Evolutionary conservation across 1,140 invertebrate genomes (phyloP).

Genomic region (Macrobrachium nipponense): DNA sequence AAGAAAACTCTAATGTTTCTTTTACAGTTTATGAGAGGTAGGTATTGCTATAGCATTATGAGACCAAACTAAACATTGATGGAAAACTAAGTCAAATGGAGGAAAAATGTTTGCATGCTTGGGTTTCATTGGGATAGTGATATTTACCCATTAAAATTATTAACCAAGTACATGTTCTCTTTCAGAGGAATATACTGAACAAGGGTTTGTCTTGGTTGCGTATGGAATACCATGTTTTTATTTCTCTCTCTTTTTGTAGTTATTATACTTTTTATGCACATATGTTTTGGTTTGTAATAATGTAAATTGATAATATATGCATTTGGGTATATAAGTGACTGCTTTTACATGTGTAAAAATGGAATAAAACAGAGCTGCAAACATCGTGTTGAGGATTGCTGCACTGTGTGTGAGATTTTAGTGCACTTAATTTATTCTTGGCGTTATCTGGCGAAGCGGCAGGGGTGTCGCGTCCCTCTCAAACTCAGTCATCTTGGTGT

Average conservation of each 20-base stretch:
- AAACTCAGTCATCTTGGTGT: constrained; percentile 51
- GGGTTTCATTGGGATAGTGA: constrained; percentile 44
- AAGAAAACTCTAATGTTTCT: constrained; percentile 37
- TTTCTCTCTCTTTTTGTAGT: constrained; percentile 9
- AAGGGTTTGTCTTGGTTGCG: constrained; percentile 44
- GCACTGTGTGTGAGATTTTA: constrained; percentile 39
- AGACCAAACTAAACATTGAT: constrained; percentile 40
- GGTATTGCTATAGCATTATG: constrained; percentile 44
- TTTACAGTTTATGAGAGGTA: constrained; percentile 33
- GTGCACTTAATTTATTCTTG: constrained; percentile 51
- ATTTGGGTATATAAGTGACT: constrained; percentile 23
- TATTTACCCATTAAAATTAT: constrained; percentile 24
- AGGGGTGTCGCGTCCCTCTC: constrained; percentile 28
- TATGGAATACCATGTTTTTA: constrained; percentile 34
- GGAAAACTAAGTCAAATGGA: constrained; percentile 38
- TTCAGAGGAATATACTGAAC: constrained; percentile 29
- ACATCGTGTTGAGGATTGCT: constrained; percentile 45
- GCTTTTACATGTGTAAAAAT: constrained; percentile 16
- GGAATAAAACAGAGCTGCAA: constrained; percentile 27
- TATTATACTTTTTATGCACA: constrained; percentile 1
- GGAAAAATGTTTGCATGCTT: constrained; percentile 49
- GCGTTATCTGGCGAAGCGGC: constrained; percentile 53
- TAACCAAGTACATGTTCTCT: constrained; percentile 19
- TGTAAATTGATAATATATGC: constrained; percentile 7
- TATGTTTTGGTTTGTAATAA: constrained; percentile 19